Percentiles rank a stretch among this genome's conserved stretches.
phyloP scores from a whole-genome alignment of 2,797 vertebrate species.

The Tokudaia tokunoshimensis region DNA sequence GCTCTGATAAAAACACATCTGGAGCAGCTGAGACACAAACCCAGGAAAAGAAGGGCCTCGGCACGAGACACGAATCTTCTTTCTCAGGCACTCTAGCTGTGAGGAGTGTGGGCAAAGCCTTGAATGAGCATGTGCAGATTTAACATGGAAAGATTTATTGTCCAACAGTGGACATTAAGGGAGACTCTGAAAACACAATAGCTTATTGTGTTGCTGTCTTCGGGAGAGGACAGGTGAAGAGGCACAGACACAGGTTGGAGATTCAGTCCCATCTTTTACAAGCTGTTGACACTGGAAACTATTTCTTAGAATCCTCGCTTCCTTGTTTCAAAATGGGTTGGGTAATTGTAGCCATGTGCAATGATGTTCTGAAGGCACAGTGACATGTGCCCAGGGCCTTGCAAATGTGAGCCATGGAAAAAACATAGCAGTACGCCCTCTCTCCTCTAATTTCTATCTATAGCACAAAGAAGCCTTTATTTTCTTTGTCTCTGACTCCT shows the following conservation, averaged over 20 bases:
- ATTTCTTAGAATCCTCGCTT: conserved; percentile 23
- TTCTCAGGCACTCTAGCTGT: not conserved
- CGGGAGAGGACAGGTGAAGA: not conserved
- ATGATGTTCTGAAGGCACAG: not conserved
- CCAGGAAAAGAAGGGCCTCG: not conserved
- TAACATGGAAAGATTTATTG: not conserved
- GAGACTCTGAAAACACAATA: not conserved
- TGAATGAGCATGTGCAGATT: not conserved
- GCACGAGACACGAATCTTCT: not conserved
- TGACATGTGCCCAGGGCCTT: not conserved
- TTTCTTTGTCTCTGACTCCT: conserved; percentile 40
- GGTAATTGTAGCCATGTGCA: not conserved
- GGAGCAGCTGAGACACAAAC: conserved; percentile 38
- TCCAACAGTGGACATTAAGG: not conserved
- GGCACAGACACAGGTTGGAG: not conserved
- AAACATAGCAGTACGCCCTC: not conserved
- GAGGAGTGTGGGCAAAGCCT: not conserved
- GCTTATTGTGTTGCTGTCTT: not conserved
- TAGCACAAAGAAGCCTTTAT: not conserved
- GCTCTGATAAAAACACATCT: conserved; percentile 62
- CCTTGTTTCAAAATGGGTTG: not conserved
- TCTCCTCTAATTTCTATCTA: not conserved
- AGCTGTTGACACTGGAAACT: not conserved
- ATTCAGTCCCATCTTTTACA: not conserved
- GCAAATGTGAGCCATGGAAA: not conserved